Base-by-base conservation (phyloP, 2,888 invertebrate genomes). In the Hemaris fuciformis region DNA sequence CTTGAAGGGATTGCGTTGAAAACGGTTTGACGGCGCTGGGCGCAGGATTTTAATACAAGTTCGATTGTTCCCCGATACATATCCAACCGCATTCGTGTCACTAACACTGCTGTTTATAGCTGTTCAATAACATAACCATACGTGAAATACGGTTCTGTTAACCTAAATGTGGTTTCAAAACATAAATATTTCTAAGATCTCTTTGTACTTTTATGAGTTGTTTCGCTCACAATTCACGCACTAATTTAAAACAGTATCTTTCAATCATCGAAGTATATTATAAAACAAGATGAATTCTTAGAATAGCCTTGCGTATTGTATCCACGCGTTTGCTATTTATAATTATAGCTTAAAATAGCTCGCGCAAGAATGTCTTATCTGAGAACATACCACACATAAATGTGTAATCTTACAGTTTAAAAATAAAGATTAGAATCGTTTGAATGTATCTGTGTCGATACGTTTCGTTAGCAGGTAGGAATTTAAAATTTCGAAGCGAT, bases 311-410 rank as follows among this genome's bases (percentile, higher is more conserved):
- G 88, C 88, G 81, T 77, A 86, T 89, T 89, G 87, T 89, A 88
- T 86, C 85, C 84, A 88, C 81, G 83, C 86, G 84, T 87, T 89
- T 82, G 88, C 89, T 90, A 90, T 91, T 90, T 88, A 89, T 90
- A 90, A 90, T 90, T 89, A 89, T 83, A 83, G 86, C 79, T 87
- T 85, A 76, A 81, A 85, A 83, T 80, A 73, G 62, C 63, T 66
- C 38, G 61, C 61, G 69, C 62, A 66, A 73, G 75, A 81, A 83
- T 77, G 77, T 76, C 81, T 76, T 85, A 88, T 79, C 71, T 79
- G 64, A 69, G 42, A 41, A 65, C 48, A 65, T 58, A 64, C 23
- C 62, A 58, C 63, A 63, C 48, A 60, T 70, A 66, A 83, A 77
- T 72, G 73, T 75, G 65, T 66, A 63, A 62, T 79, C 72, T 82